Conservation (phyloP, 2,888 invertebrate species). For the Pterobdella sp. region DNA sequence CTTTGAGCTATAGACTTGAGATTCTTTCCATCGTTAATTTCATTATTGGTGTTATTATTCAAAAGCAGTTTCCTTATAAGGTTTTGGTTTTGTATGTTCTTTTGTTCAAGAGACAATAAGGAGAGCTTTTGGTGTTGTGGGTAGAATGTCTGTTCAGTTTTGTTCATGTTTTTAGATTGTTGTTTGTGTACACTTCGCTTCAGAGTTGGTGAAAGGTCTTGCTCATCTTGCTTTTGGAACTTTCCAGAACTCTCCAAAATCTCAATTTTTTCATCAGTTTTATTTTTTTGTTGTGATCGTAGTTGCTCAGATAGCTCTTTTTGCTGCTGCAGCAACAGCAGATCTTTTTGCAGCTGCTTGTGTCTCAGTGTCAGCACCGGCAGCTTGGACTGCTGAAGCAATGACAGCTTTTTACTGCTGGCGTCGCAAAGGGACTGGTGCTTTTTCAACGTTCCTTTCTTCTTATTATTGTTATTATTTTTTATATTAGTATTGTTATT, state of each 20-base stretch:
- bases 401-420: background rate
- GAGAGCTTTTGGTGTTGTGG: background rate
- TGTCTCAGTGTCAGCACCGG: background rate
- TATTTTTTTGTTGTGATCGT: background rate
- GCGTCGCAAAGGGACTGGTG: conserved; percentile 3
- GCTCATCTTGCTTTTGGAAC: background rate
- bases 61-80: background rate
- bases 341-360: no score
- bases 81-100: conserved; percentile 1
- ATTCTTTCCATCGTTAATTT: background rate
- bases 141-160: no score
- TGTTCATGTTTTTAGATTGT: no score
- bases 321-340: background rate
- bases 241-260: no score
- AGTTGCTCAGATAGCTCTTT: background rate
- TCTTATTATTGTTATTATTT: background rate
- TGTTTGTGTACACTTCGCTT: no score
- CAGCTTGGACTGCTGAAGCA: background rate
- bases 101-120: conserved; percentile 1
- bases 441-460: conserved; percentile 5
- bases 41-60: background rate
- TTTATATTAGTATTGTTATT: conserved; percentile 3
- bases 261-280: no score
- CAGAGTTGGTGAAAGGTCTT: background rate
- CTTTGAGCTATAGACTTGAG: conserved; percentile 9